Conservation (phyloP, 1,140 invertebrate species). For the Ridgeia piscesae region DNA sequence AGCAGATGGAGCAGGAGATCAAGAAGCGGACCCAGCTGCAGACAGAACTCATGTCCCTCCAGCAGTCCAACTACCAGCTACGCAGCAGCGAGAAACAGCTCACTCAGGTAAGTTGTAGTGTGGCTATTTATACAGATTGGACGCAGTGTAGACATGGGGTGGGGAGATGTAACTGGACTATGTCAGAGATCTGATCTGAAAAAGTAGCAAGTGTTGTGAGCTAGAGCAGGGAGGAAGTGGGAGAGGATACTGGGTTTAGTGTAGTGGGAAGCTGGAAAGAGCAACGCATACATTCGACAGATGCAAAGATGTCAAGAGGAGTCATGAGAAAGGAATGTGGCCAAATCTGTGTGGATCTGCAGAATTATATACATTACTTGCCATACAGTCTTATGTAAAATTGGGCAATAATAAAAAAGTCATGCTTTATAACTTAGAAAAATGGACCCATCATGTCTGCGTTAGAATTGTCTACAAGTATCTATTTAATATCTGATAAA, state of each 20-base stretch:
- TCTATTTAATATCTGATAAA: too few relatives aligned
- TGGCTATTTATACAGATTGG: background rate
- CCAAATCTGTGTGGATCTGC: background rate
- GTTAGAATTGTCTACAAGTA: too few relatives aligned
- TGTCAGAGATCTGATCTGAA: too few relatives aligned
- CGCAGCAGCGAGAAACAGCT: slow-evolving; percentile 77
- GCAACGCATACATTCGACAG: background rate
- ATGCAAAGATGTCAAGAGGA: background rate
- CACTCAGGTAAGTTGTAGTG: slow-evolving; percentile 40
- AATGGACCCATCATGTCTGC: too few relatives aligned
- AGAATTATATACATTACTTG: background rate
- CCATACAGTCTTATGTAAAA: background rate
- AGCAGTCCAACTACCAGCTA: slow-evolving; percentile 72
- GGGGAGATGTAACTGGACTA: too few relatives aligned
- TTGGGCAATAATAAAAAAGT: background rate
- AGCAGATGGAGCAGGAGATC: slow-evolving; percentile 87
- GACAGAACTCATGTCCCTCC: slow-evolving; percentile 71
- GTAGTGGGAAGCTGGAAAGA: background rate
- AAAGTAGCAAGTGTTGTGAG: background rate
- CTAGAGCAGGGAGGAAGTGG: background rate
- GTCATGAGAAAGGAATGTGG: background rate
- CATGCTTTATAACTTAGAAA: too few relatives aligned
- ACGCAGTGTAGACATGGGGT: too few relatives aligned
- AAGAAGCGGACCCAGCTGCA: slow-evolving; percentile 73
- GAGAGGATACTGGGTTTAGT: background rate